phyloP scores from a whole-genome alignment of 2,113 vertebrate species.

The Chaetops frenatus region DNA sequence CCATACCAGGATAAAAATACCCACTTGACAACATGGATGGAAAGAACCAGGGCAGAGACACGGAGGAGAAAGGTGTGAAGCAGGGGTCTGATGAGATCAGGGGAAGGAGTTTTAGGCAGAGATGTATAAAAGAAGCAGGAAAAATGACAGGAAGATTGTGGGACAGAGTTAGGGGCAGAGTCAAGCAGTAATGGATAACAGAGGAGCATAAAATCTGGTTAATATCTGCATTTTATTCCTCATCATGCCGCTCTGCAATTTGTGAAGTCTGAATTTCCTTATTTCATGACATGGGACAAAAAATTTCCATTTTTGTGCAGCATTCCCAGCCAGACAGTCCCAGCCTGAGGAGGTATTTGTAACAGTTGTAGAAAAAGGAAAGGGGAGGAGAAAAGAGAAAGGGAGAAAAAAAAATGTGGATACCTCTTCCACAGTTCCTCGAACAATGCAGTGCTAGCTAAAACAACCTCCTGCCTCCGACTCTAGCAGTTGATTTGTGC shows the following conservation, averaged over 20 bases:
- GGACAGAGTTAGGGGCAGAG: neutral
- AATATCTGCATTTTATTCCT: neutral
- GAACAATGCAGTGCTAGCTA: neutral
- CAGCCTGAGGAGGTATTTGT: neutral
- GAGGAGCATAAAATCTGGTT: neutral
- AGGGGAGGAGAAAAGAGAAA: neutral
- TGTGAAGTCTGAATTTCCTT: neutral
- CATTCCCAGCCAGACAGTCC: neutral
- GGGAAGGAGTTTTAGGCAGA: neutral
- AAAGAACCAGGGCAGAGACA: neutral
- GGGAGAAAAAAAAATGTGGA: neutral
- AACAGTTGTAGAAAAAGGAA: neutral
- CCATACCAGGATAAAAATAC: neutral
- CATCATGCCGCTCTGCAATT: neutral
- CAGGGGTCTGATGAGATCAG: neutral
- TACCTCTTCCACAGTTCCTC: neutral
- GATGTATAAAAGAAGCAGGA: neutral
- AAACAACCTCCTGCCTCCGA: neutral
- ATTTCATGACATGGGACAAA: neutral
- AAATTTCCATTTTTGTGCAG: neutral
- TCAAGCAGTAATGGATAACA: neutral
- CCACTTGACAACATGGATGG: neutral
- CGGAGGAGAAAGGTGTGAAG: neutral
- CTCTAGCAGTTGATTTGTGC: neutral
- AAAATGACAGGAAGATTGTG: neutral